Evolutionary conservation across 2,797 vertebrate genomes (phyloP).

Genomic region (Xiphorhynchus erythropygius): DNA sequence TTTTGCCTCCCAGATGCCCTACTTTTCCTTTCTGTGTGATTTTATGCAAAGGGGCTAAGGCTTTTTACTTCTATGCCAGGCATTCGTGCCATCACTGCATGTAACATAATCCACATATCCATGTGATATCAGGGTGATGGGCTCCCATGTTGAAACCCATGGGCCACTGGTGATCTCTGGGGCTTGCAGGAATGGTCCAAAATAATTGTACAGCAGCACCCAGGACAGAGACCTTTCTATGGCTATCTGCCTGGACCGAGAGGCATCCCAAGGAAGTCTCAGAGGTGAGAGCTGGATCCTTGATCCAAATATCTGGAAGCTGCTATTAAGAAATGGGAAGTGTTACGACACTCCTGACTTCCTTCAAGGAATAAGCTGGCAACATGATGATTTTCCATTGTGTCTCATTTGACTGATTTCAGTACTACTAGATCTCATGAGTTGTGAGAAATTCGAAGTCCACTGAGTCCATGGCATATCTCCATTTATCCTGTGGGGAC

Average conservation of each 20-base stretch:
- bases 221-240: background rate
- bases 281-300: background rate
- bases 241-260: background rate
- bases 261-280: background rate
- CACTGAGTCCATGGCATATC: background rate
- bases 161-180: background rate
- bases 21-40: constrained; percentile 17
- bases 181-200: rapidly evolving
- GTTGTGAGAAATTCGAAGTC: background rate
- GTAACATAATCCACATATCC: background rate
- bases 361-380: background rate
- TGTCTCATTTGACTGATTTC: background rate
- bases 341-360: background rate
- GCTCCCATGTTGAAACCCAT: background rate
- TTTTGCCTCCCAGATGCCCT: background rate
- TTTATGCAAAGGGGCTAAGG: background rate
- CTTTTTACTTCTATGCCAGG: background rate
- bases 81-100: background rate
- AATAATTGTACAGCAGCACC: background rate
- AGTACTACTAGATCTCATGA: background rate
- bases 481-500: background rate
- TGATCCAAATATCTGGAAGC: background rate
- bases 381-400: background rate
- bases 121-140: background rate
- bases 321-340: background rate